phyloP scores from a whole-genome alignment of 2,888 invertebrate species.

The Lucinisca nassula region DNA sequence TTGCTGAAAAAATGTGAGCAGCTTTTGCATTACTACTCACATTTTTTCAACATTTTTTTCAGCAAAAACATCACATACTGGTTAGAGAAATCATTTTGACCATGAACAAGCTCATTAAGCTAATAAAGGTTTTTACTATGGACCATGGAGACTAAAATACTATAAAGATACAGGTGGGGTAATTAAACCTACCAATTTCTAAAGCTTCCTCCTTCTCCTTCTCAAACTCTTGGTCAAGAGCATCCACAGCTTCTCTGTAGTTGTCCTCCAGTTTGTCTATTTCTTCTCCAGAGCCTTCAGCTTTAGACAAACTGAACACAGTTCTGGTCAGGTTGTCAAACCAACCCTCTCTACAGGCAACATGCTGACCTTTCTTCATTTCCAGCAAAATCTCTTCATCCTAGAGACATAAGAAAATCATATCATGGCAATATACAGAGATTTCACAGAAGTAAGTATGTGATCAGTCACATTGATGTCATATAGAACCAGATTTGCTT shows the following conservation, averaged over 20 bases:
- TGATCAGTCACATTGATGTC: no score
- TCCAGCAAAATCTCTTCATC: slow-evolving; percentile 73
- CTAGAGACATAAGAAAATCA: slow-evolving; percentile 64
- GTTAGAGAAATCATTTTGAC: no score
- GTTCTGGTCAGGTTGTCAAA: slow-evolving; percentile 76
- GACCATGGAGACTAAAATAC: not conserved
- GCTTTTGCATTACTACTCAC: no score
- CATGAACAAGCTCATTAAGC: no score
- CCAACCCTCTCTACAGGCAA: slow-evolving; percentile 80
- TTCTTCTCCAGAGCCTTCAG: slow-evolving; percentile 14
- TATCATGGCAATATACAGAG: no score
- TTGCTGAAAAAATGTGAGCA: no score
- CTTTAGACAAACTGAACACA: slow-evolving; percentile 71
- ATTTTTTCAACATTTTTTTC: no score
- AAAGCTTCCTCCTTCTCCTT: slow-evolving; percentile 71
- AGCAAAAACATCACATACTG: no score
- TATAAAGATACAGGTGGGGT: not conserved
- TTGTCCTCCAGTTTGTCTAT: not conserved
- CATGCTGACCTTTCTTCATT: slow-evolving; percentile 74
- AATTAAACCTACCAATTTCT: slow-evolving; percentile 66
- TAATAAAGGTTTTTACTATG: no score
- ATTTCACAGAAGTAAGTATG: no score
- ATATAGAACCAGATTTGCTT: no score
- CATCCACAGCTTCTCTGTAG: slow-evolving; percentile 38
- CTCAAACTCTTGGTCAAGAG: slow-evolving; percentile 64